phyloP scores from a whole-genome alignment of 2,797 vertebrate genomes.

The Phataginus tetradactyla region DNA sequence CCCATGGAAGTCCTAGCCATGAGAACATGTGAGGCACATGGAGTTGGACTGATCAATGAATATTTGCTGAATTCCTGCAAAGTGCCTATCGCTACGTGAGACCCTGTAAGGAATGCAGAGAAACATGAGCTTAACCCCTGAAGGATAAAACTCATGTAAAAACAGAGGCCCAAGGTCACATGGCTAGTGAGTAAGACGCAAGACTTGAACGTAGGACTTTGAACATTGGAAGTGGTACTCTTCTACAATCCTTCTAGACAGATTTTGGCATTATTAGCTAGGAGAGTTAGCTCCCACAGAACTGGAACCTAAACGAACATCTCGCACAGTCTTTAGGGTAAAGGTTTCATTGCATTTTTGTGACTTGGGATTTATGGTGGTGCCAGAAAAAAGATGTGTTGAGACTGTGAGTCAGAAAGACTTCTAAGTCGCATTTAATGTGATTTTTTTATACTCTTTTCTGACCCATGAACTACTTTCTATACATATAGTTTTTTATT shows the following conservation, averaged over 20 bases:
- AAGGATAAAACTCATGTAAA: background rate
- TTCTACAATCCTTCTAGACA: background rate
- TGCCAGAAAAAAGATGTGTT: background rate
- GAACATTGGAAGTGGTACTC: background rate
- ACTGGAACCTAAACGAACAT: background rate
- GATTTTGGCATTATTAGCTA: background rate
- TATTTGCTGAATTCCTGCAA: background rate
- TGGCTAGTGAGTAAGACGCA: too few relatives aligned
- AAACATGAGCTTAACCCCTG: background rate
- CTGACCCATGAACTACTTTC: background rate
- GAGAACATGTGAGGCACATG: background rate
- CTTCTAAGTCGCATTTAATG: background rate
- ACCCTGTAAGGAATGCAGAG: background rate
- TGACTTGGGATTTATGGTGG: background rate
- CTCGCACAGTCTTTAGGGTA: slow-evolving; percentile 7
- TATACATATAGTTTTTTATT: background rate
- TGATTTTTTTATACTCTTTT: background rate
- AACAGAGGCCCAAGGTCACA: background rate
- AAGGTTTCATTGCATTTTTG: slow-evolving; percentile 21
- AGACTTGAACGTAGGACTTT: background rate
- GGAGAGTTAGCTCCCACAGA: background rate
- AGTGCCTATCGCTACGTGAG: background rate
- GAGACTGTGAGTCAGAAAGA: background rate
- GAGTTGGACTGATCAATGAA: background rate
- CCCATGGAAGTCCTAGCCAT: background rate